Percentiles rank a stretch among this genome's conserved stretches.
These are phyloP conservation scores for Toxotes lorentzi DNA, from an alignment of 2,797 vertebrate genomes.

Conservation along the genomic window DNA sequence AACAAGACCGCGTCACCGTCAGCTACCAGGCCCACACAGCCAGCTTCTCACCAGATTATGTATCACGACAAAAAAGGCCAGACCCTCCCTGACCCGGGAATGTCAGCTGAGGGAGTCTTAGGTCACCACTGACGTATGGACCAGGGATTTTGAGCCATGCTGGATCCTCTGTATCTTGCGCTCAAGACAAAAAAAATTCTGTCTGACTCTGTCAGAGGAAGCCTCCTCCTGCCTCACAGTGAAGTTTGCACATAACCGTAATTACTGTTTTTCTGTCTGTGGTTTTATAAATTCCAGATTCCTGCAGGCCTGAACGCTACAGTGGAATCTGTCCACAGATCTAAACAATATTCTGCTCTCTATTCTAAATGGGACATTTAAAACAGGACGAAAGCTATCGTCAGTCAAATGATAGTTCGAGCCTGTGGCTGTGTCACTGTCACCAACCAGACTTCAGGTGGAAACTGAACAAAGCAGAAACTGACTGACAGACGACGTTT, in stretches of 20 bases:
- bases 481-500: not conserved
- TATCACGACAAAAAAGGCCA: slow-evolving; percentile 34
- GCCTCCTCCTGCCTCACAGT: slow-evolving; percentile 77
- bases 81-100: slow-evolving; percentile 22
- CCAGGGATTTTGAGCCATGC: slow-evolving; percentile 39
- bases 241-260: slow-evolving; percentile 90
- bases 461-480: slow-evolving; percentile 29
- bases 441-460: slow-evolving; percentile 33
- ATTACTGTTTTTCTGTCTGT: slow-evolving; percentile 84
- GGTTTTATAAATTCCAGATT: slow-evolving; percentile 81
- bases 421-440: slow-evolving; percentile 16
- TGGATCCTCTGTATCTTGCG: slow-evolving; percentile 37
- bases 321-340: slow-evolving; percentile 76
- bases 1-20: slow-evolving; percentile 26
- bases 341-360: slow-evolving; percentile 45
- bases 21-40: not conserved
- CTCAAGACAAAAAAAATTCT: slow-evolving; percentile 29
- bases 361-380: slow-evolving; percentile 63
- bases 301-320: slow-evolving; percentile 47
- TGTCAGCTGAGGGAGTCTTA: slow-evolving; percentile 79
- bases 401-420: not conserved
- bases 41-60: slow-evolving; percentile 59
- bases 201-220: slow-evolving; percentile 48
- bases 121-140: slow-evolving; percentile 63
- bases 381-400: slow-evolving; percentile 7